These are phyloP conservation scores for Scophthalmus maximus DNA, from an alignment of 2,113 vertebrate genomes.

Conservation along the genomic window DNA sequence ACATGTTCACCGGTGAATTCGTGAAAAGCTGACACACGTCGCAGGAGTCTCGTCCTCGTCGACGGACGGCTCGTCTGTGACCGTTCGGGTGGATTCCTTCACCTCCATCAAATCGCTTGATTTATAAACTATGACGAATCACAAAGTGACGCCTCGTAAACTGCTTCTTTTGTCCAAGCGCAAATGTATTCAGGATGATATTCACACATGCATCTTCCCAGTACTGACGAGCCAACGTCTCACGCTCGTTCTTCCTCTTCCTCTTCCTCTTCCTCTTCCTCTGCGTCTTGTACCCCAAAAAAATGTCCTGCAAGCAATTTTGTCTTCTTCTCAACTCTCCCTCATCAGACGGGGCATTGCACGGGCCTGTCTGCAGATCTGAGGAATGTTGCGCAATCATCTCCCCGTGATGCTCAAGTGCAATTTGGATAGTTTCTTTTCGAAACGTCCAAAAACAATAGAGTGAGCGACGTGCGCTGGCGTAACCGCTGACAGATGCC, in stretches of 20 bases:
- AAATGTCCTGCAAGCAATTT: neutral
- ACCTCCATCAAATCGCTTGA: too few species aligned
- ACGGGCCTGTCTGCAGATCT: neutral
- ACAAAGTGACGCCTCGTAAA: slow-evolving; percentile 23
- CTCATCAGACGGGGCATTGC: neutral
- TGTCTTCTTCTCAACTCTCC: neutral
- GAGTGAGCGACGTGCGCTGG: neutral
- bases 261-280: too few species aligned
- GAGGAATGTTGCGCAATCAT: neutral
- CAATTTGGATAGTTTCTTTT: neutral
- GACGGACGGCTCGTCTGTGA: too few species aligned
- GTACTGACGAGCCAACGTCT: too few species aligned
- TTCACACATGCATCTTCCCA: neutral
- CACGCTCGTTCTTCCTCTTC: too few species aligned
- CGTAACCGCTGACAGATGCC: slow-evolving; percentile 5
- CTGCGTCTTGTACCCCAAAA: too few species aligned
- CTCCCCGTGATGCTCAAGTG: too few species aligned
- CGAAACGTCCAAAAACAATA: slow-evolving; percentile 22
- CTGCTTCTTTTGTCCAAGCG: neutral
- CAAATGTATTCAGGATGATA: neutral
- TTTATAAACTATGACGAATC: too few species aligned
- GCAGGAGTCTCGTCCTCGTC: too few species aligned
- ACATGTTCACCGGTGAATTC: too few species aligned
- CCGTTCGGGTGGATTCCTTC: too few species aligned
- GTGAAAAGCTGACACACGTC: too few species aligned